phyloP scores from a whole-genome alignment of 2,888 invertebrate genomes.

The Allygus modestus region DNA sequence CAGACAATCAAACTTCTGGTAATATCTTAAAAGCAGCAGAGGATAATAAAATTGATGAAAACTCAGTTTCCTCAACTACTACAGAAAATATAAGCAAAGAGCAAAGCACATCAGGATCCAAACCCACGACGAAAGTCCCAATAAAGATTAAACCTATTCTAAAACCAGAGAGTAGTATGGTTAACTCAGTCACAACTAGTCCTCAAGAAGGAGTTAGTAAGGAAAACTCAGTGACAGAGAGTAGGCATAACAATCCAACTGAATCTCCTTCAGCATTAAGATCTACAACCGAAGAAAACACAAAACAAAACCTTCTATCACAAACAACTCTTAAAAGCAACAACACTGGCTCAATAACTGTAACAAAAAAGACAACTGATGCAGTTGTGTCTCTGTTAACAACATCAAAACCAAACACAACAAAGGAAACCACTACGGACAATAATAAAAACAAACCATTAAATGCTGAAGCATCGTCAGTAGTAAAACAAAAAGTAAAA shows the following conservation, averaged over 20 bases:
- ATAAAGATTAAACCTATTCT: constrained; percentile 15
- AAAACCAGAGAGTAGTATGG: constrained; percentile 38
- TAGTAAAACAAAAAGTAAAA: constrained; percentile 47
- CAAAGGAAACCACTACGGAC: not conserved
- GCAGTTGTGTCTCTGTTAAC: constrained; percentile 45
- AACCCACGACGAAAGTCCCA: not conserved
- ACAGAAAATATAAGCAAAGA: constrained; percentile 1
- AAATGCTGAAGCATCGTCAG: constrained; percentile 3
- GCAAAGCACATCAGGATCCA: not conserved
- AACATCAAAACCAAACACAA: constrained; percentile 35
- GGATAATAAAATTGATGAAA: constrained; percentile 28
- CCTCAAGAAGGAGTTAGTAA: not conserved
- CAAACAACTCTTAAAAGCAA: constrained; percentile 27
- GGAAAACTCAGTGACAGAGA: not conserved
- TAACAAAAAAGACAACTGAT: constrained; percentile 46
- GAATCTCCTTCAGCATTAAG: not conserved
- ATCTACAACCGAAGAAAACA: constrained; percentile 12
- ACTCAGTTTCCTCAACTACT: not conserved
- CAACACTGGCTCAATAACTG: not conserved
- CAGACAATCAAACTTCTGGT: constrained; percentile 62
- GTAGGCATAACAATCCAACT: constrained; percentile 4
- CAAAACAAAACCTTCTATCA: not conserved
- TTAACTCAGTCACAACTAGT: constrained; percentile 38
- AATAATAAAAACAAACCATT: constrained; percentile 50
- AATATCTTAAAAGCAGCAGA: constrained; percentile 57